These are phyloP conservation scores for Sarcophaga carnaria DNA, from an alignment of 2,888 invertebrate genomes.

Conservation along the genomic window DNA sequence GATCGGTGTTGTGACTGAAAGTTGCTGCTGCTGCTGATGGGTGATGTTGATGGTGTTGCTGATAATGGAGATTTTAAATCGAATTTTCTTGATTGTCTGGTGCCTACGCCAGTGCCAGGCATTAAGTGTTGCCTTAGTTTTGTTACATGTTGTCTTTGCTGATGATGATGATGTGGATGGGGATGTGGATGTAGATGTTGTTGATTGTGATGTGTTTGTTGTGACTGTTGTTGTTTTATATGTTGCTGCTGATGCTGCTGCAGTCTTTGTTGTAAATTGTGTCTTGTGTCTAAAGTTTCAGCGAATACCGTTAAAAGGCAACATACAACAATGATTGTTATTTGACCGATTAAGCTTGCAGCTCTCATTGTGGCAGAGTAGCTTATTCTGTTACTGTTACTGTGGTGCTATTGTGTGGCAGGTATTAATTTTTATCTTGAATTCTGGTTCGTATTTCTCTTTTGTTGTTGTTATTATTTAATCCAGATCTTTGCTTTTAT, in stretches of 20 bases:
- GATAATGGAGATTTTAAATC: conserved; percentile 60
- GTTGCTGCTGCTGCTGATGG: not conserved
- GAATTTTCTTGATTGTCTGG: conserved; percentile 66
- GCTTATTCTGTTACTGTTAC: conserved; percentile 13
- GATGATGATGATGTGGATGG: conserved; percentile 32
- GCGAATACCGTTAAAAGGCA: conserved; percentile 63
- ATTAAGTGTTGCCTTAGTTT: conserved; percentile 57
- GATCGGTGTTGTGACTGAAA: not conserved
- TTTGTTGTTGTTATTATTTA: not conserved
- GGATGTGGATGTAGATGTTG: conserved; percentile 69
- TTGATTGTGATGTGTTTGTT: conserved; percentile 39
- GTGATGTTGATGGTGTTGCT: conserved; percentile 48
- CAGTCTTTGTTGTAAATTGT: conserved; percentile 52
- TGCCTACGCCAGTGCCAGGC: conserved; percentile 17
- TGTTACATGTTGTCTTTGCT: conserved; percentile 44
- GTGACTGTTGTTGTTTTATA: conserved; percentile 52
- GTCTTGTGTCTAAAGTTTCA: conserved; percentile 59
- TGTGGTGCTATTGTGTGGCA: conserved; percentile 15
- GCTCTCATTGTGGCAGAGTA: conserved; percentile 58
- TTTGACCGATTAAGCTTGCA: conserved; percentile 57
- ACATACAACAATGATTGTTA: conserved; percentile 63
- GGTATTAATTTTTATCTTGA: conserved; percentile 12
- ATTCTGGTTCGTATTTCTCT: not conserved
- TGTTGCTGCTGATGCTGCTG: conserved; percentile 54
- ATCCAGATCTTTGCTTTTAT: not conserved